Conservation (phyloP, 2,888 invertebrate species). For the Tiliacea citrago region DNA sequence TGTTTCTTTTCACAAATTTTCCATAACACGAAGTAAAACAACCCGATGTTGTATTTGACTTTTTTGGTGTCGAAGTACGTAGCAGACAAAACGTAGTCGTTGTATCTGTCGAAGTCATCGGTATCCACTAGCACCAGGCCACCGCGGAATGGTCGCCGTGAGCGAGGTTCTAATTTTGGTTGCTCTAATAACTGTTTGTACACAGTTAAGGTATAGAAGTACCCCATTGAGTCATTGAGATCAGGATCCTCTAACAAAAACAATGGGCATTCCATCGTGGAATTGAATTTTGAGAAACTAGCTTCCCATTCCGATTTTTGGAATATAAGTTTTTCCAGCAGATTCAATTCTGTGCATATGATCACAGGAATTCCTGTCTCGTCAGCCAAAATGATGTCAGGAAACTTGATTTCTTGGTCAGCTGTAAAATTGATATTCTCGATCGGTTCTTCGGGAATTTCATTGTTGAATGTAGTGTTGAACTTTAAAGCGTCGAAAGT, state of each 20-base stretch:
- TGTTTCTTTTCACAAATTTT: slow-evolving; percentile 75
- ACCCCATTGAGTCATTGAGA: slow-evolving; percentile 73
- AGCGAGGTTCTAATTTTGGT: slow-evolving; percentile 72
- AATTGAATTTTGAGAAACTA: slow-evolving; percentile 67
- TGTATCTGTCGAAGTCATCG: slow-evolving; percentile 74
- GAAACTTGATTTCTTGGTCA: slow-evolving; percentile 75
- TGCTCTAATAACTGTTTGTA: slow-evolving; percentile 71
- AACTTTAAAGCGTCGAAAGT: slow-evolving; percentile 73
- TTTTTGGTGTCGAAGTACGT: slow-evolving; percentile 75
- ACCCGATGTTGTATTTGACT: slow-evolving; percentile 71
- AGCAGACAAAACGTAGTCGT: slow-evolving; percentile 75
- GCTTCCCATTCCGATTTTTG: neutral
- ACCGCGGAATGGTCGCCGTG: slow-evolving; percentile 71
- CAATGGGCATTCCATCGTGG: slow-evolving; percentile 72
- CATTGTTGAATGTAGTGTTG: slow-evolving; percentile 57
- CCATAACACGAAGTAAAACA: slow-evolving; percentile 75
- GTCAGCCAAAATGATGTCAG: slow-evolving; percentile 74
- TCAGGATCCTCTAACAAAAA: slow-evolving; percentile 71
- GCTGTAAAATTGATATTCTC: slow-evolving; percentile 67
- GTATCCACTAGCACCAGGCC: slow-evolving; percentile 73
- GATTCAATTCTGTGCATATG: slow-evolving; percentile 66
- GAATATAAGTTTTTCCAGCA: slow-evolving; percentile 70
- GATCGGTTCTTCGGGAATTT: slow-evolving; percentile 66
- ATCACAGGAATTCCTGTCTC: slow-evolving; percentile 76
- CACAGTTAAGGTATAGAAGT: slow-evolving; percentile 75